Evolutionary conservation across 2,113 vertebrate genomes (phyloP).

Genomic region (Corythaixoides concolor): DNA sequence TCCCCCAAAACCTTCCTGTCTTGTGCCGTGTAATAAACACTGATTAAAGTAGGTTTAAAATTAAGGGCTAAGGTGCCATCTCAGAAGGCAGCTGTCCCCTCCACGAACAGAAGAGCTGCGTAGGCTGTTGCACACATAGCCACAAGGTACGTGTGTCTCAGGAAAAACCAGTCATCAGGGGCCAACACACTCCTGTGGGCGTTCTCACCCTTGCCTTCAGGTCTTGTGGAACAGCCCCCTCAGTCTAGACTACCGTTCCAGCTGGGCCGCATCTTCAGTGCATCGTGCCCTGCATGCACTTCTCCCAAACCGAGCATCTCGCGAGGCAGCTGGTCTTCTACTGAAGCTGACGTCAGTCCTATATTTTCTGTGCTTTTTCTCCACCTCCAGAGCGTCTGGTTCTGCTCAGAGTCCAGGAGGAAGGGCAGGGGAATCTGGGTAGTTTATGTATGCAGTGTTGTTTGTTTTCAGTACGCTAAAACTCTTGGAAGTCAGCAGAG

Average conservation of each 20-base stretch:
- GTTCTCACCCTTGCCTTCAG: not conserved
- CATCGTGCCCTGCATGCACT: not conserved
- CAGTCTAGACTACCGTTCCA: not conserved
- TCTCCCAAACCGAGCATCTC: not conserved
- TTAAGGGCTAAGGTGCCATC: slow-evolving; percentile 41
- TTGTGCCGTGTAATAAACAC: slow-evolving; percentile 27
- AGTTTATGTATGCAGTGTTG: not conserved
- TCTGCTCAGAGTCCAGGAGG: slow-evolving; percentile 44
- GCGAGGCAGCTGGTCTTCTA: not conserved
- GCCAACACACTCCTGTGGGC: not conserved
- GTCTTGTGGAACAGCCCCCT: not conserved
- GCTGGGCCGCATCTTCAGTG: not conserved
- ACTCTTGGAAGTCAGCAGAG: slow-evolving; percentile 19
- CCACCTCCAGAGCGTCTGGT: slow-evolving; percentile 29
- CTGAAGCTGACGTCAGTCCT: slow-evolving; percentile 18
- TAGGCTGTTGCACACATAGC: not conserved
- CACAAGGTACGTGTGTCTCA: not conserved
- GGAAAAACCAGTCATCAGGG: not conserved
- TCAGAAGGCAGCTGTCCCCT: slow-evolving; percentile 28
- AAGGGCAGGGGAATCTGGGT: slow-evolving; percentile 29
- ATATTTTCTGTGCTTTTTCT: slow-evolving; percentile 72
- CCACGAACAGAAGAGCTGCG: slow-evolving; percentile 9
- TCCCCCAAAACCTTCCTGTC: not conserved
- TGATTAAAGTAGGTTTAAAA: slow-evolving; percentile 5
- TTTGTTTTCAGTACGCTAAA: not conserved